Evolutionary conservation across 2,797 vertebrate genomes (phyloP), one percentile per base, ranked within the genome.

Genomic region (Chlorospingus flavigularis): DNA sequence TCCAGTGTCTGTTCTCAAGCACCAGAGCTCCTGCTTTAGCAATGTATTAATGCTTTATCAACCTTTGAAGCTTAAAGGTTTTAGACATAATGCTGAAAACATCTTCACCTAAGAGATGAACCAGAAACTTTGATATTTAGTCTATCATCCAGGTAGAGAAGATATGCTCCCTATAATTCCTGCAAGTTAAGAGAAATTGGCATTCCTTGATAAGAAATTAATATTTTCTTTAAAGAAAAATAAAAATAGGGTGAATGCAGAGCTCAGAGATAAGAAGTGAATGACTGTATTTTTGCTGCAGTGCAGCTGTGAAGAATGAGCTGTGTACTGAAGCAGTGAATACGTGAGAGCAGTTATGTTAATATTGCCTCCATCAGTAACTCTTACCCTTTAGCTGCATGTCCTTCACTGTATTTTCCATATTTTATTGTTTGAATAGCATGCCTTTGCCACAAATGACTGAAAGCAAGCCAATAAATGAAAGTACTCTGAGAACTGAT

Each of bases 41-140:
- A 4, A 62, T 58, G 39, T 37, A 20, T 81, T 96, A 91, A 88
- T 96, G 79, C 68, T 77, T 94, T 73, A 75, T 86, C 90, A 94
- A 81, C 40, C 54, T 78, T 93, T 84, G 53, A 88, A 88, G 72
- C 57, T 92, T 94, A 79, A 67, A 85, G 63, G 37, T 91, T 96
- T 94, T 75, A 72, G 73, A 50, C 31, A 30, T 82, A 88, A 79
- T 76, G 39, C 50, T 84, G 89, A 57, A 91, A 94, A 76, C 78
- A 79, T 55, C 48, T 92, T 89, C 77, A 87, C 37, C 70, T 91
- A 75, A 80, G 79, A 73, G 66, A 25, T 86, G 82, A 91, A 78
- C 55, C 55, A 77, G 85, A 74, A 88, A 90, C 54, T 90, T 94
- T 68, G 73, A 84, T 91, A 65, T 50, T 47, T 47, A 7, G 30